These are phyloP conservation scores for Tachina fera DNA, from an alignment of 2,888 invertebrate species.

Conservation along the genomic window DNA sequence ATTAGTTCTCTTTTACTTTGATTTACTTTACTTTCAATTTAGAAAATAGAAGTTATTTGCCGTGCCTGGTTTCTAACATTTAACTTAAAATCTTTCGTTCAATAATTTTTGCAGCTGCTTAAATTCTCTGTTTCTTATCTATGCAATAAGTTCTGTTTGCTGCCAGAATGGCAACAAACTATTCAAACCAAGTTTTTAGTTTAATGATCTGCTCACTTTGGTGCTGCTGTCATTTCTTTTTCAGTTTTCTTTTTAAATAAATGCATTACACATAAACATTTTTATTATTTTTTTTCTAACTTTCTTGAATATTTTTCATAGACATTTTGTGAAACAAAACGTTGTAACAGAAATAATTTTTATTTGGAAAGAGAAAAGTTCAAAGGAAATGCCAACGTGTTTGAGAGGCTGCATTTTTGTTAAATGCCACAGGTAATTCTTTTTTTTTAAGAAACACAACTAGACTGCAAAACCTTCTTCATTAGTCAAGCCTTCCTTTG, in stretches of 20 bases:
- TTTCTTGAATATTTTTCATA: slow-evolving; percentile 43
- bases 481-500: slow-evolving; percentile 62
- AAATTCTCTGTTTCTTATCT: slow-evolving; percentile 16
- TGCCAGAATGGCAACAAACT: slow-evolving; percentile 19
- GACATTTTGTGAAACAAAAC: slow-evolving; percentile 48
- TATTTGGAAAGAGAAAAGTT: slow-evolving; percentile 42
- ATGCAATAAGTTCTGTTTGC: slow-evolving; percentile 30
- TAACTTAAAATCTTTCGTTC: not conserved
- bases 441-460: slow-evolving; percentile 34
- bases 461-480: slow-evolving; percentile 60
- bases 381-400: slow-evolving; percentile 60
- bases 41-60: no score
- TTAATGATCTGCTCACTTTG: slow-evolving; percentile 48
- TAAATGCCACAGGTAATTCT: slow-evolving; percentile 61
- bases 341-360: not conserved
- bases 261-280: slow-evolving; percentile 40
- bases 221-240: not conserved
- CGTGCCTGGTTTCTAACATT: no score
- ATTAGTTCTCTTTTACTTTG: no score
- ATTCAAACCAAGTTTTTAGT: slow-evolving; percentile 41
- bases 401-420: slow-evolving; percentile 40
- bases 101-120: slow-evolving; percentile 10
- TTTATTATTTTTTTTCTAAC: not conserved
- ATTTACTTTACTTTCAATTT: no score
- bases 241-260: slow-evolving; percentile 8